Evolutionary conservation across 2,797 vertebrate species (phyloP).

Genomic region (Remorina albescens): DNA sequence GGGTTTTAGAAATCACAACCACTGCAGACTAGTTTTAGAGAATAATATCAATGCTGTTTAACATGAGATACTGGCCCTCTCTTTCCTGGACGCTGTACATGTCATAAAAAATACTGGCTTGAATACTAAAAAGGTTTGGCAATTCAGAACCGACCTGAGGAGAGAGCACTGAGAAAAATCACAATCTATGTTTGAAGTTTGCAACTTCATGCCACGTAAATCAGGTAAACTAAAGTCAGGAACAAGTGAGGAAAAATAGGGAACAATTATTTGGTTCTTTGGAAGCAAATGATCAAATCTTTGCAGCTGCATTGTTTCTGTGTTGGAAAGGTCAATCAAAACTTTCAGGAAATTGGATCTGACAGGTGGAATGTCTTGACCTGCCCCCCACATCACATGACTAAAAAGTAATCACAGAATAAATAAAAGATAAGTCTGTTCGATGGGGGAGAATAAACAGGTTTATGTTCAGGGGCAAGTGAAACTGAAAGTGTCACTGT

Average conservation of each 20-base stretch:
- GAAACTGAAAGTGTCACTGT: conserved; percentile 1
- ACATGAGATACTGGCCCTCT: conserved; percentile 33
- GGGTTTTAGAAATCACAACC: conserved; percentile 3
- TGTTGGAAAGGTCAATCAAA: conserved; percentile 70
- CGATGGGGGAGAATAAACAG: conserved; percentile 29
- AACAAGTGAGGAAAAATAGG: background rate
- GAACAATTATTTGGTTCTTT: conserved; percentile 14
- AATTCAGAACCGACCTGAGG: background rate
- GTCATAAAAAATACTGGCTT: conserved; percentile 50
- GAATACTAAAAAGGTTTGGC: conserved; percentile 25
- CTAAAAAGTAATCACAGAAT: conserved; percentile 58
- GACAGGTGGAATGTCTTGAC: conserved; percentile 82
- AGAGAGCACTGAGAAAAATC: background rate
- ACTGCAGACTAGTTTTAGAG: conserved; percentile 7
- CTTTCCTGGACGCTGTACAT: conserved; percentile 30
- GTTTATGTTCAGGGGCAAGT: background rate
- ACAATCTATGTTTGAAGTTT: conserved; percentile 7
- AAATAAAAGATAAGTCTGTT: conserved; percentile 61
- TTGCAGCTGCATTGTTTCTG: conserved; percentile 70
- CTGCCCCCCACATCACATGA: conserved; percentile 45
- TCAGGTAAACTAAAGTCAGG: background rate
- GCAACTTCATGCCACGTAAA: background rate
- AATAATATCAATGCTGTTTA: conserved; percentile 34
- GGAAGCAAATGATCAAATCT: conserved; percentile 33
- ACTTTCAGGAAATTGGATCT: conserved; percentile 80